These are phyloP conservation scores for Numenius phaeopus DNA, from an alignment of 2,797 vertebrate species.

Conservation along the genomic window DNA sequence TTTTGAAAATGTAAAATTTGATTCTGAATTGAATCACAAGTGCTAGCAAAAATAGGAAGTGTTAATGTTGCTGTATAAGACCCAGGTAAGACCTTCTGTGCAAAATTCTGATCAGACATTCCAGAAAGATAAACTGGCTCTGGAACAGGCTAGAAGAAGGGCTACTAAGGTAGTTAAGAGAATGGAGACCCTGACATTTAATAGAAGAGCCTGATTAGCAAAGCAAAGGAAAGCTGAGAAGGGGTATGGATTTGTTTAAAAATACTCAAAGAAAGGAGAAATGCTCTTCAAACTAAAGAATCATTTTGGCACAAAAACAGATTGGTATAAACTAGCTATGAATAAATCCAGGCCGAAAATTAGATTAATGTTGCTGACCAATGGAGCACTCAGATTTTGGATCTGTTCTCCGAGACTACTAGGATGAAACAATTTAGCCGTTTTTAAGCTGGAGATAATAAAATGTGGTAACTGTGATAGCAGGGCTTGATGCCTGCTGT, in stretches of 20 bases:
- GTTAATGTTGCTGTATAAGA: not conserved
- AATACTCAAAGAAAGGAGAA: not conserved
- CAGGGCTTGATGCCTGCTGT: not conserved
- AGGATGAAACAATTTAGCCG: not conserved
- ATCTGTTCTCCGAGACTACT: not conserved
- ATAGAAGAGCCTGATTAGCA: not conserved
- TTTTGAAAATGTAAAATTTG: not conserved
- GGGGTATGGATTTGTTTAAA: not conserved
- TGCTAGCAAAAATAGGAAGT: not conserved
- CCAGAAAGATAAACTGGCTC: not conserved
- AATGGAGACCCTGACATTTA: not conserved
- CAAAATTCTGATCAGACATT: not conserved
- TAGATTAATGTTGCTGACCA: not conserved
- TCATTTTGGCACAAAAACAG: not conserved
- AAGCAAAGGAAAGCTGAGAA: not conserved
- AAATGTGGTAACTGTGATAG: not conserved
- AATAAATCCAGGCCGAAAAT: conserved; percentile 27
- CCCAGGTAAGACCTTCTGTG: not conserved
- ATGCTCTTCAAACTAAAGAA: not conserved
- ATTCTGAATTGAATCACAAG: not conserved
- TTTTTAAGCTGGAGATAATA: not conserved
- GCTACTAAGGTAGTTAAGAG: not conserved
- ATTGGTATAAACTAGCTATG: not conserved
- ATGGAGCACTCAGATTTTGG: conserved; percentile 3
- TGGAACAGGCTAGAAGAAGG: not conserved